Percentiles rank a stretch among this genome's conserved stretches.
phyloP scores from a whole-genome alignment of 1,140 invertebrate species.

The Drosophila bipectinata region DNA sequence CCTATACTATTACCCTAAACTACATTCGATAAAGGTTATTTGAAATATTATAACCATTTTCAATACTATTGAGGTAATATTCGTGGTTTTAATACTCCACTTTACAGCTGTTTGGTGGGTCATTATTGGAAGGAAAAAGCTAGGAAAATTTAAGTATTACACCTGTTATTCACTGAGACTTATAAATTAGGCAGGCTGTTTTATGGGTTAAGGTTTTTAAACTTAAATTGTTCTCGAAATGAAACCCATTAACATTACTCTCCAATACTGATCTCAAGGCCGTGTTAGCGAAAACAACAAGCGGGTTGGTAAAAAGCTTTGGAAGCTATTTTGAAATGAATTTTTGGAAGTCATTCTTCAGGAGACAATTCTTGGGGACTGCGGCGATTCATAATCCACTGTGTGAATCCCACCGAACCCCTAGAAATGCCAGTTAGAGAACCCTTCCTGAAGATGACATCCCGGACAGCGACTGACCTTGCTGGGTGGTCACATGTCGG shows the following conservation, averaged over 20 bases:
- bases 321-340: not conserved
- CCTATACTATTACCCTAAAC: too few species aligned
- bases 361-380: constrained; percentile 49
- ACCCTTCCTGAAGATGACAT: constrained; percentile 3
- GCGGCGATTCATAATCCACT: constrained; percentile 73
- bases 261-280: not conserved
- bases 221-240: too few species aligned
- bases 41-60: too few species aligned
- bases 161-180: too few species aligned
- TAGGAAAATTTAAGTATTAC: too few species aligned
- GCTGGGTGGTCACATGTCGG: constrained; percentile 90
- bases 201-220: too few species aligned
- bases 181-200: too few species aligned
- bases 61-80: too few species aligned
- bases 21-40: too few species aligned
- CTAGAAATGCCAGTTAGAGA: constrained; percentile 36
- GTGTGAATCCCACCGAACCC: constrained; percentile 72
- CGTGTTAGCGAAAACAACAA: constrained; percentile 6
- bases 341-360: constrained; percentile 5
- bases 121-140: too few species aligned
- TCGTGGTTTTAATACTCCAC: too few species aligned
- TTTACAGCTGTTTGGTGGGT: too few species aligned
- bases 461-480: constrained; percentile 86
- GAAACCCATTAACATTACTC: not conserved
- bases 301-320: constrained; percentile 22